phyloP scores from a whole-genome alignment of 2,888 invertebrate species.

The Athalia rosae region DNA sequence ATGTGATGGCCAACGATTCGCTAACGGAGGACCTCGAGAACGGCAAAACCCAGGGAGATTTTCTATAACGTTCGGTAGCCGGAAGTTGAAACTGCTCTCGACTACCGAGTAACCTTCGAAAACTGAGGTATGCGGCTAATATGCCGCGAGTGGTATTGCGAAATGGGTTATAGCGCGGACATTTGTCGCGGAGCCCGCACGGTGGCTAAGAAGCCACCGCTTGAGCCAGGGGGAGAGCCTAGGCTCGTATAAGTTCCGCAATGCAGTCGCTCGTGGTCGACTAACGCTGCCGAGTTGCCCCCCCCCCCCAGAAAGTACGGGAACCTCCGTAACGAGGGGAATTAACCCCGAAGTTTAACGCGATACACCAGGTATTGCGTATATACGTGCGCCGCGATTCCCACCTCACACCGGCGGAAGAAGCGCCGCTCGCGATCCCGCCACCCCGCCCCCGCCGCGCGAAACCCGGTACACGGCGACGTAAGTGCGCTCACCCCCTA shows the following conservation, averaged over 20 bases:
- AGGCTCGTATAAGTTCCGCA: constrained; percentile 31
- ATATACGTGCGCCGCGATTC: neutral
- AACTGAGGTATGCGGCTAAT: neutral
- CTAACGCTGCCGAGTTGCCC: constrained; percentile 19
- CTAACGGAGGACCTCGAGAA: no score
- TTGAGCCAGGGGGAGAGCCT: constrained; percentile 23
- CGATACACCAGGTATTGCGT: constrained; percentile 36
- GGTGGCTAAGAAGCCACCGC: constrained; percentile 21
- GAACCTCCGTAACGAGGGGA: constrained; percentile 60
- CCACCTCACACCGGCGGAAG: neutral
- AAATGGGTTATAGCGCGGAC: neutral
- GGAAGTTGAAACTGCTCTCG: no score
- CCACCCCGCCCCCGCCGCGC: neutral
- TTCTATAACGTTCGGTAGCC: no score
- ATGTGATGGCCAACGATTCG: no score
- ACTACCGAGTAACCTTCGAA: neutral
- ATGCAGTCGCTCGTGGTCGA: constrained; percentile 28
- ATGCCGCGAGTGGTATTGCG: neutral
- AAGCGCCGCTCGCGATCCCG: neutral
- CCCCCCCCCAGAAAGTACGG: constrained; percentile 58
- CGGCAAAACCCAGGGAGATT: no score
- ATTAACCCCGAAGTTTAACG: constrained; percentile 64
- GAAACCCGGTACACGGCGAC: neutral
- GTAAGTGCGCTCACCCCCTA: constrained; percentile 23
- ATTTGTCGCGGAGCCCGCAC: neutral